A percentile compares a stretch with the other conserved stretches of the same genome.
phyloP scores from a whole-genome alignment of 1,140 invertebrate genomes.

The Lordiphosa collinella region DNA sequence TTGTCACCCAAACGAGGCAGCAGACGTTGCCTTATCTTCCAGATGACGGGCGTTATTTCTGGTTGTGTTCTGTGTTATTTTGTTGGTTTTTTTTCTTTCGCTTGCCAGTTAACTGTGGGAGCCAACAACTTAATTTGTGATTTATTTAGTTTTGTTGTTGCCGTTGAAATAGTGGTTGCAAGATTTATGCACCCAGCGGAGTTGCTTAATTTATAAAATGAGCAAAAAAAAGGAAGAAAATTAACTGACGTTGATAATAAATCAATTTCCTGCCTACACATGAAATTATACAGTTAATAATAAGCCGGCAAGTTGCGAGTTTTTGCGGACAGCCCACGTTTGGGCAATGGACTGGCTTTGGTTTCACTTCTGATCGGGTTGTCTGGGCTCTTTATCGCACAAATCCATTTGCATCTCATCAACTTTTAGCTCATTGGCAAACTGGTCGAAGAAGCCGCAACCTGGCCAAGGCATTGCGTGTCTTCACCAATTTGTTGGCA shows the following conservation, averaged over 20 bases:
- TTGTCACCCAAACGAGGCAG: slow-evolving; percentile 44
- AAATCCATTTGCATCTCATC: slow-evolving; percentile 77
- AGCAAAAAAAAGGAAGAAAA: slow-evolving; percentile 59
- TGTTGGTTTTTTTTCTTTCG: slow-evolving; percentile 28
- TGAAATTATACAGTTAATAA: slow-evolving; percentile 76
- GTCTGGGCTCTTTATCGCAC: slow-evolving; percentile 54
- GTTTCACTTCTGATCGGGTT: slow-evolving; percentile 7
- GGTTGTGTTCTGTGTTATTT: slow-evolving; percentile 3
- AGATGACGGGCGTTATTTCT: slow-evolving; percentile 46
- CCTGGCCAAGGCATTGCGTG: slow-evolving; percentile 55
- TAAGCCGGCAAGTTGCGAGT: slow-evolving; percentile 52
- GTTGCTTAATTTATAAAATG: slow-evolving; percentile 67
- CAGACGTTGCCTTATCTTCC: slow-evolving; percentile 50
- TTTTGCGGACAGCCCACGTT: slow-evolving; percentile 56
- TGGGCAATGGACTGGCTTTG: slow-evolving; percentile 3
- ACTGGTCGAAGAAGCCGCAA: slow-evolving; percentile 7
- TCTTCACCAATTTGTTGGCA: slow-evolving; percentile 72
- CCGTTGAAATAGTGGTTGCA: slow-evolving; percentile 28
- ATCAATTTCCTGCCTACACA: slow-evolving; percentile 77
- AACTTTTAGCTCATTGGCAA: slow-evolving; percentile 43
- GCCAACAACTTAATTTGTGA: slow-evolving; percentile 74
- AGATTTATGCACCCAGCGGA: slow-evolving; percentile 49
- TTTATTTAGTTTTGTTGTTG: slow-evolving; percentile 42
- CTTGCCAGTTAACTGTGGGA: slow-evolving; percentile 65
- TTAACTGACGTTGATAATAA: slow-evolving; percentile 73